Percentiles rank a stretch among this genome's conserved stretches.
Conservation (phyloP, 2,113 vertebrate species). For the Martes martes region DNA sequence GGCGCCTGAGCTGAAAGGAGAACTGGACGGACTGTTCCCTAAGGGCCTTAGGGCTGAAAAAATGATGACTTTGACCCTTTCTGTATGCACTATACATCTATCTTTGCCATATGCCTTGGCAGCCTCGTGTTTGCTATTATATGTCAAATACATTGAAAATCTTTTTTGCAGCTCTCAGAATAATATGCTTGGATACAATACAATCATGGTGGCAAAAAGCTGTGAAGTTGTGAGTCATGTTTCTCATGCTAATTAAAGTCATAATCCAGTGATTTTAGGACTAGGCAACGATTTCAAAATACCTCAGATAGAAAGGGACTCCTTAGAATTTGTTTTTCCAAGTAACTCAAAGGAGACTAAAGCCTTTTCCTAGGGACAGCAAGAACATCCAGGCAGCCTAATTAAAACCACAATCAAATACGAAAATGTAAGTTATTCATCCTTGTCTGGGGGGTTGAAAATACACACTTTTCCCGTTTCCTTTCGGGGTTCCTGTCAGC, state of each 20-base stretch:
- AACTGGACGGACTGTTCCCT: background rate
- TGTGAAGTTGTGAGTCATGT: constrained; percentile 58
- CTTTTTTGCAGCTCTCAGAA: background rate
- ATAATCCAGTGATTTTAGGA: constrained; percentile 30
- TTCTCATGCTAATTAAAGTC: constrained; percentile 65
- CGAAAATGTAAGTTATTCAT: background rate
- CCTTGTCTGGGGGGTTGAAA: background rate
- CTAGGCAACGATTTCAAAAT: constrained; percentile 56
- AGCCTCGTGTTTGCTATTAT: background rate
- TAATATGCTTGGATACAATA: constrained; percentile 38
- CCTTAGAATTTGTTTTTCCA: constrained; percentile 45
- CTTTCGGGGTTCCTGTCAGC: background rate
- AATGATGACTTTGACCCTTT: constrained; percentile 9
- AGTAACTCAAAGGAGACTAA: constrained; percentile 37
- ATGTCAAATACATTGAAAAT: constrained; percentile 20
- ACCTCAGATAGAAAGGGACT: constrained; percentile 15
- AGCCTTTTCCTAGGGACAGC: constrained; percentile 27
- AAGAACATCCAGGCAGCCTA: background rate
- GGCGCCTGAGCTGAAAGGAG: background rate
- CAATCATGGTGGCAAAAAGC: constrained; percentile 47
- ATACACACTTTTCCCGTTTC: fast-evolving
- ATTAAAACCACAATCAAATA: background rate
- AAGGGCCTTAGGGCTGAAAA: background rate
- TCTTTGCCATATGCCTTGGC: background rate
- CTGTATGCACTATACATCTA: background rate